Conservation (phyloP, 2,113 vertebrate genomes). For the Pituophis catenifer region DNA sequence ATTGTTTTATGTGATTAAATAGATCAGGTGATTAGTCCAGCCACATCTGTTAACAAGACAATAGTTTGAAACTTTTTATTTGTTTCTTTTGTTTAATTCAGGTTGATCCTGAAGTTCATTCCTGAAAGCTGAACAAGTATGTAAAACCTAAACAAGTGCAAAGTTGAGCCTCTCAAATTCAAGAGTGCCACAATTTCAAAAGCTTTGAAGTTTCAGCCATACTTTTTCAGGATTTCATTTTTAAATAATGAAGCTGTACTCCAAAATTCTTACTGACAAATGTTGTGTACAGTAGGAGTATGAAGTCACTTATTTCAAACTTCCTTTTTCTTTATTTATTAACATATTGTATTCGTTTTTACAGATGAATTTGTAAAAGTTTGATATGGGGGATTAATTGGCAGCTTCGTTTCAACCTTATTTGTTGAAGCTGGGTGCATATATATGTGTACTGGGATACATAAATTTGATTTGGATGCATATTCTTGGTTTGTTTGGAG, state of each 20-base stretch:
- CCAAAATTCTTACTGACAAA: neutral
- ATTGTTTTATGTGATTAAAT: neutral
- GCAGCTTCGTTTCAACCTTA: neutral
- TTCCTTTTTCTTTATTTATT: neutral
- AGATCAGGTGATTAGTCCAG: neutral
- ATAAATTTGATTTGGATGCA: neutral
- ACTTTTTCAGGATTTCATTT: neutral
- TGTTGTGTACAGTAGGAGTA: neutral
- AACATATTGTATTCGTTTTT: neutral
- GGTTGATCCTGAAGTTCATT: neutral
- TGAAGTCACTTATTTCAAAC: neutral
- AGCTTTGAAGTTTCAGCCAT: neutral
- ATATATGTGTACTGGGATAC: neutral
- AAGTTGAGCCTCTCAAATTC: neutral
- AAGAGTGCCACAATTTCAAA: neutral
- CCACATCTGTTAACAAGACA: neutral
- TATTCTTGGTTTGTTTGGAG: neutral
- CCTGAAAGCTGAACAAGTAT: neutral
- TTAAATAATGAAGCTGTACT: neutral
- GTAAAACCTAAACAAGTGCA: neutral
- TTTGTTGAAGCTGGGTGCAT: neutral
- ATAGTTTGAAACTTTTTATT: neutral
- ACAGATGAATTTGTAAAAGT: neutral
- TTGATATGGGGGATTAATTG: neutral
- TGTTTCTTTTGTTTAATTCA: neutral